Evolutionary conservation across 1,140 invertebrate species (phyloP).

Genomic region (Caenorhabditis inopinata): DNA sequence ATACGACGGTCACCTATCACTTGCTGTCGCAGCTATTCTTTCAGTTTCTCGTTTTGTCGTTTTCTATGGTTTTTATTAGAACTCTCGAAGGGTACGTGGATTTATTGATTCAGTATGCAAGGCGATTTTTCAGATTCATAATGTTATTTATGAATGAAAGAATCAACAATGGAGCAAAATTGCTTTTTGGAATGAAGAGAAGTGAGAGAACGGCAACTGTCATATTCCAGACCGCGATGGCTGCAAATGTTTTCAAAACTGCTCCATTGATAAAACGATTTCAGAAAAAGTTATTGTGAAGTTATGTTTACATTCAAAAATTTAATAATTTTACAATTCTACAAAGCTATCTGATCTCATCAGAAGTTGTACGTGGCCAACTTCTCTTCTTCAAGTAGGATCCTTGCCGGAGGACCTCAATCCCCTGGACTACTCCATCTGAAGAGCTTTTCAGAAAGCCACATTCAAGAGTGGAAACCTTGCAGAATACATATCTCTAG

Average conservation of each 20-base stretch:
- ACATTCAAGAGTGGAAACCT: no score
- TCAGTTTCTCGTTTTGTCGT: not conserved
- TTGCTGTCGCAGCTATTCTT: not conserved
- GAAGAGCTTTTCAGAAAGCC: no score
- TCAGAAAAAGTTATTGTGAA: no score
- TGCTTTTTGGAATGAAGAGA: not conserved
- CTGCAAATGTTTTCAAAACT: not conserved
- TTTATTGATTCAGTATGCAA: not conserved
- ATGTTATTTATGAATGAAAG: slow-evolving; percentile 12
- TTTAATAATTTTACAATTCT: no score
- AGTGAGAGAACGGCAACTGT: not conserved
- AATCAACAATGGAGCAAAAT: not conserved
- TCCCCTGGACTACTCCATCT: no score
- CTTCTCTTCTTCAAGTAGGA: no score
- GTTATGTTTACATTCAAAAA: no score
- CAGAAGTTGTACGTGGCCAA: no score
- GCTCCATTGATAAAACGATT: not conserved
- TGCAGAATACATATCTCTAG: no score
- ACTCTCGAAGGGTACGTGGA: not conserved
- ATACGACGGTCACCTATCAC: not conserved
- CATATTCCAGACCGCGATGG: not conserved
- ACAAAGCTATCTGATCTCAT: no score
- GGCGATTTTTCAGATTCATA: not conserved
- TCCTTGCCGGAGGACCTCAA: no score
- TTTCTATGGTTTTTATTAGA: not conserved